Evolutionary conservation across 2,888 invertebrate genomes (phyloP).

Genomic region (Limenitis arthemis): DNA sequence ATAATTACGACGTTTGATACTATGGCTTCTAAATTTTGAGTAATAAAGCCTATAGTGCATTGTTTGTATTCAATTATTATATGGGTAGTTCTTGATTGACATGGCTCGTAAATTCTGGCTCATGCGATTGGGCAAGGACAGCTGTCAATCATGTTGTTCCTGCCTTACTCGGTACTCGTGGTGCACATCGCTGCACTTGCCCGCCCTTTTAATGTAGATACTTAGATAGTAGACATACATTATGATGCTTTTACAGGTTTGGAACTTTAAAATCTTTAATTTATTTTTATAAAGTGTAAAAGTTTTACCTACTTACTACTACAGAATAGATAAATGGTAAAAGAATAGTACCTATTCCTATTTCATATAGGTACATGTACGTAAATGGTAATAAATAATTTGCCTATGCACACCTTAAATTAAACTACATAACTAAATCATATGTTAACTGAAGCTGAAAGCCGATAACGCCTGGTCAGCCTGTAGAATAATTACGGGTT

Average conservation of each 20-base stretch:
- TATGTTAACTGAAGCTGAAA: conserved; percentile 59
- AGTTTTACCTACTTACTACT: too few relatives aligned
- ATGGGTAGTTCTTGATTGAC: conserved; percentile 76
- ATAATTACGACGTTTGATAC: conserved; percentile 36
- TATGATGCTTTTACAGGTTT: too few relatives aligned
- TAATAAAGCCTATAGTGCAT: conserved; percentile 40
- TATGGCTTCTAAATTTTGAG: conserved; percentile 30
- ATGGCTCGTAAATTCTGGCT: conserved; percentile 83
- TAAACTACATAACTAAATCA: conserved; percentile 27
- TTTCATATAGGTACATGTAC: too few relatives aligned
- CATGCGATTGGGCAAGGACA: conserved; percentile 83
- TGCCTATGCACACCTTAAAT: conserved; percentile 9
- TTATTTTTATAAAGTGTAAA: too few relatives aligned
- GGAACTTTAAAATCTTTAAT: too few relatives aligned
- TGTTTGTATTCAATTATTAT: conserved; percentile 37
- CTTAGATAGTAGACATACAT: too few relatives aligned
- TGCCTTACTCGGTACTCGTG: conserved; percentile 52
- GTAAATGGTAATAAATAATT: conserved; percentile 1
- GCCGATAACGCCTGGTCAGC: conserved; percentile 60
- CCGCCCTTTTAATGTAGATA: conserved; percentile 23
- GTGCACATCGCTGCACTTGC: conserved; percentile 38
- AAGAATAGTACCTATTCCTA: too few relatives aligned
- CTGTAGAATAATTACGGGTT: conserved; percentile 41
- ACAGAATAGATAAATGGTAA: too few relatives aligned
- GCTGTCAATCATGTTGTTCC: conserved; percentile 81